phyloP scores from a whole-genome alignment of 2,113 vertebrate genomes.

The Myotis yumanensis region DNA sequence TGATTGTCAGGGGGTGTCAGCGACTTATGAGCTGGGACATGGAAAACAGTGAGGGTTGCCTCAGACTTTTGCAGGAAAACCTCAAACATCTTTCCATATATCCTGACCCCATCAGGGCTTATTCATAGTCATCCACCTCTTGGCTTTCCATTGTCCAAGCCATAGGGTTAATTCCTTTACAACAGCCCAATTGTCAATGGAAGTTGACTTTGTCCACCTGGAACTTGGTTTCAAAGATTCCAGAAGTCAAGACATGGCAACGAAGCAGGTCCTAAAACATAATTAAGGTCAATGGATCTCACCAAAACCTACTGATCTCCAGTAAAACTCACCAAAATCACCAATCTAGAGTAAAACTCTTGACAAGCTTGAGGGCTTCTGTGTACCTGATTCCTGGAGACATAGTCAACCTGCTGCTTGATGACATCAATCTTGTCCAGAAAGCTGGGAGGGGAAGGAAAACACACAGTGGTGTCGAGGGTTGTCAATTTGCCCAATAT shows the following conservation, averaged over 20 bases:
- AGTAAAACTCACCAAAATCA: accelerated
- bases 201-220: conserved; percentile 99
- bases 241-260: conserved; percentile 98
- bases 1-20: neutral
- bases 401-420: conserved; percentile 93
- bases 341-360: neutral
- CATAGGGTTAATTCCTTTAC: neutral
- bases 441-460: conserved; percentile 86
- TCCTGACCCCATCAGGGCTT: neutral
- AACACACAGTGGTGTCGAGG: neutral
- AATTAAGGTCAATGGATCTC: neutral
- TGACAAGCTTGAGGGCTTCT: neutral
- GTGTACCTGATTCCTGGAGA: conserved; percentile 94
- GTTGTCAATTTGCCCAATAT: accelerated
- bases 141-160: neutral
- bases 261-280: conserved; percentile 92
- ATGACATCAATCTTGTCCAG: conserved; percentile 98
- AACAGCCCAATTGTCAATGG: conserved; percentile 76
- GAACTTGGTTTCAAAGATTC: conserved; percentile 99
- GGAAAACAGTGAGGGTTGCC: neutral
- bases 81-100: neutral
- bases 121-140: neutral
- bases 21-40: neutral
- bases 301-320: neutral
- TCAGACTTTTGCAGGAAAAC: neutral